Conservation (phyloP, 2,797 vertebrate genomes). For the Eurystomus glaucurus region DNA sequence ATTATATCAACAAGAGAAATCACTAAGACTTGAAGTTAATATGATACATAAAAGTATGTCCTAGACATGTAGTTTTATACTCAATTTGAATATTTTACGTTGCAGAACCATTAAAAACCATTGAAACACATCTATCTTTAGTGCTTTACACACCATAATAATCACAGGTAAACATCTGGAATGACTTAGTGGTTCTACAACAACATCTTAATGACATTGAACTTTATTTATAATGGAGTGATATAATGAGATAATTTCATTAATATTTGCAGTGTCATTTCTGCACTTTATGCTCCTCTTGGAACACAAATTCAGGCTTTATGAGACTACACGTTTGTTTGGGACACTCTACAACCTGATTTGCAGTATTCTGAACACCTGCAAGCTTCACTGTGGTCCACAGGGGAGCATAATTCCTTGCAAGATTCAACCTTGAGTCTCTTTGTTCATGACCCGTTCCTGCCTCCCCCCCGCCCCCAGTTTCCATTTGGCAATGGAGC, state of each 20-base stretch:
- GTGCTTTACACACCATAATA: neutral
- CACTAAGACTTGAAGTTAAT: neutral
- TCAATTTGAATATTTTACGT: neutral
- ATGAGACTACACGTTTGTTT: neutral
- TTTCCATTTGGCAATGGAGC: neutral
- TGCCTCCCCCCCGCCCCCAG: no score
- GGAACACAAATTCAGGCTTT: neutral
- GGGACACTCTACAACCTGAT: neutral
- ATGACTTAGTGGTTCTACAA: neutral
- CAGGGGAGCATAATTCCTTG: neutral
- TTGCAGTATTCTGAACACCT: neutral
- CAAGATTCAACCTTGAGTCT: neutral
- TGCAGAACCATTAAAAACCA: neutral
- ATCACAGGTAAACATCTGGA: neutral
- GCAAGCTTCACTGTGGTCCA: rapidly evolving
- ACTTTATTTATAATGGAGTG: neutral
- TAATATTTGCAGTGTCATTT: neutral
- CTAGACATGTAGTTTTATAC: neutral
- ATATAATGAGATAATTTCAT: neutral
- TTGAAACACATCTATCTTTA: neutral
- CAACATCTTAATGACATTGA: neutral
- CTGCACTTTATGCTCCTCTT: neutral
- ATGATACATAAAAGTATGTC: neutral
- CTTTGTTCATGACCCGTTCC: neutral
- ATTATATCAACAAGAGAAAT: conserved; percentile 18